Evolutionary conservation across 23 tunicate genomes (phyloP), one percentile per base, ranked within the genome.

Genomic region (Diplosoma virens): DNA sequence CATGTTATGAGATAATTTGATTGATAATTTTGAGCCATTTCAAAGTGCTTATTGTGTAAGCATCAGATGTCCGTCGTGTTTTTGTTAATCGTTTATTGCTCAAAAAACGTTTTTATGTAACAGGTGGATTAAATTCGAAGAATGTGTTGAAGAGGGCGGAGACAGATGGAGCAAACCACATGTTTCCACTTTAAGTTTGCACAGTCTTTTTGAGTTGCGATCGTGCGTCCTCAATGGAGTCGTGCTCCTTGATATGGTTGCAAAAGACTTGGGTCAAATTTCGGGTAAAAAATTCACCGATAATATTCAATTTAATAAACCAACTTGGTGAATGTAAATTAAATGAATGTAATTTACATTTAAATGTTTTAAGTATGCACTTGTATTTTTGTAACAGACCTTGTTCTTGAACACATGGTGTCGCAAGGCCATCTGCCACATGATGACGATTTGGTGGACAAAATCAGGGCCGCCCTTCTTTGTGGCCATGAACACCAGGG

Each of bases 151-250:
- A 61, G 96, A 81, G 29, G 99, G 99, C 20, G 99, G 99, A 16
- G 99, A 95, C 70, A 56, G 99, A 75, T 95, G 99, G 99, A 87
- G 95, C 76, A 95, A 95, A 75, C 99, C 99, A 32, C 99, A 95
- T 72, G 99, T 95, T n/a, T 96, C 95, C 28, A 84, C 99, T 22
- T 65, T 95, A 18, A 82, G 90, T 69, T 67, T 95, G 1, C 99
- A 95, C 84, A 80, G 90, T 41, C 59, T 95, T 25, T 88, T 82
- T 45, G 99, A 95, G 58, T 84, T 95, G 9, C 79, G 89, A 1
- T 79, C 89, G 2, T 83, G 87, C 46, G 56, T 95, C 1, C 9
- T 79, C 37, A 84, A 83, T 33, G 95, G 93, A 9, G 86, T 80
- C 29, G 84, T 87, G 2, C 84, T 79, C 23, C 89, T 95, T 3